Percentiles rank a stretch among this genome's conserved stretches.
Evolutionary conservation across 2,797 vertebrate species (phyloP).

Genomic region (Ctenopoma kingsleyae): DNA sequence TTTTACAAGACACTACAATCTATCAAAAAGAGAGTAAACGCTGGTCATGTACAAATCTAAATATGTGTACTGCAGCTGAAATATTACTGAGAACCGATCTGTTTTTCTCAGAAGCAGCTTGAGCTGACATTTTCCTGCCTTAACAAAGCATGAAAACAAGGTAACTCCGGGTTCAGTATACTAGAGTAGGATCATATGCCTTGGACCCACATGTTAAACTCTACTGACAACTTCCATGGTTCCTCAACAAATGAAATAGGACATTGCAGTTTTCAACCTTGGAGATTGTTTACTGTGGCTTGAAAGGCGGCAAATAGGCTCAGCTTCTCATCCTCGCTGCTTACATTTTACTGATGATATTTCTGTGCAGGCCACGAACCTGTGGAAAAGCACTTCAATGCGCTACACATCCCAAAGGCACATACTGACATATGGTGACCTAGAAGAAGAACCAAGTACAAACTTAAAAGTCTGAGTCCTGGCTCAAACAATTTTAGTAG

Average conservation of each 20-base stretch:
- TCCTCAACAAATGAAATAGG: conserved; percentile 11
- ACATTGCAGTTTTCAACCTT: conserved; percentile 19
- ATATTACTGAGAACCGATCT: background rate
- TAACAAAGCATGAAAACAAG: background rate
- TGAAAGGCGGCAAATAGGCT: conserved; percentile 26
- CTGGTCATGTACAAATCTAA: background rate
- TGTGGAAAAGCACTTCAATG: conserved; percentile 34
- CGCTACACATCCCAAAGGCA: conserved; percentile 28
- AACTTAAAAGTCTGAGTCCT: background rate
- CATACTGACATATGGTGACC: conserved; percentile 59
- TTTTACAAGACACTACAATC: background rate
- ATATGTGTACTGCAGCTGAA: background rate
- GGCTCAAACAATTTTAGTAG: conserved; percentile 17
- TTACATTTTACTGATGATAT: conserved; percentile 39
- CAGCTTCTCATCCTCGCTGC: conserved; percentile 17
- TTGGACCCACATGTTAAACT: conserved; percentile 2
- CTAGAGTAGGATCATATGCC: background rate
- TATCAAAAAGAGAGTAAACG: background rate
- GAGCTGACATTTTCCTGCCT: background rate
- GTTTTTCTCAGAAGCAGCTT: background rate
- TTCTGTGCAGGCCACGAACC: conserved; percentile 24
- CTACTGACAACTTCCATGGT: conserved; percentile 5
- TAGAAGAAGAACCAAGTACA: conserved; percentile 32
- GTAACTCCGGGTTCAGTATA: no score
- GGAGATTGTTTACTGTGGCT: conserved; percentile 31